These are phyloP conservation scores for Numenius arquata DNA, from an alignment of 2,113 vertebrate genomes.

Conservation along the genomic window DNA sequence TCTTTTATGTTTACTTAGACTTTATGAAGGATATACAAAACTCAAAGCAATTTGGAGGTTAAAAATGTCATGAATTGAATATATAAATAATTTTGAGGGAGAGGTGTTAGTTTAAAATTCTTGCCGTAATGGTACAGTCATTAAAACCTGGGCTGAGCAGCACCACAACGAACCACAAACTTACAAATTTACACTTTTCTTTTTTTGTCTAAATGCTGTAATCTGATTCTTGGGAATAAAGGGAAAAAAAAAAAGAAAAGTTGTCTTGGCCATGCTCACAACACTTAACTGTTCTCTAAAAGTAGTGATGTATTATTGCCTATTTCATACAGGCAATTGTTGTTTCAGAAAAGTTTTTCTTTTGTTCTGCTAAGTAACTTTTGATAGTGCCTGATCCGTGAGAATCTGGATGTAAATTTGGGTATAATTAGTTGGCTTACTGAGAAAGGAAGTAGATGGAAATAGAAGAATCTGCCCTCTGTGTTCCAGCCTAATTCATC, in stretches of 20 bases:
- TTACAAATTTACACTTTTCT: background rate
- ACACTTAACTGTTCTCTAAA: background rate
- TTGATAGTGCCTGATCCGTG: fast-evolving
- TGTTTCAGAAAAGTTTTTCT: background rate
- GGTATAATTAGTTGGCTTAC: background rate
- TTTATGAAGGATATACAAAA: background rate
- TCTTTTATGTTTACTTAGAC: background rate
- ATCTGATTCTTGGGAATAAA: background rate
- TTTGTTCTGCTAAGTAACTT: background rate
- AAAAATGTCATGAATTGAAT: background rate
- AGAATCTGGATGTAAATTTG: background rate
- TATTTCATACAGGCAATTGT: background rate
- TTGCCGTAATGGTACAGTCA: background rate
- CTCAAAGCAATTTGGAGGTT: background rate
- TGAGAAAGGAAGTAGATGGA: background rate
- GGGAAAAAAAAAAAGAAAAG: background rate
- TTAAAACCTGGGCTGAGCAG: background rate
- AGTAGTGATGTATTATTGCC: fast-evolving
- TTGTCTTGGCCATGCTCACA: background rate
- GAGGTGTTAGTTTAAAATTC: background rate
- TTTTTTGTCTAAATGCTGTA: background rate
- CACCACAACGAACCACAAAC: background rate
- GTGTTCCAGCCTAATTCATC: background rate
- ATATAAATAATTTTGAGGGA: background rate
- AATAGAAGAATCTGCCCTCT: background rate